These are phyloP conservation scores for Orthosia gracilis DNA, from an alignment of 2,888 invertebrate species.

Conservation along the genomic window DNA sequence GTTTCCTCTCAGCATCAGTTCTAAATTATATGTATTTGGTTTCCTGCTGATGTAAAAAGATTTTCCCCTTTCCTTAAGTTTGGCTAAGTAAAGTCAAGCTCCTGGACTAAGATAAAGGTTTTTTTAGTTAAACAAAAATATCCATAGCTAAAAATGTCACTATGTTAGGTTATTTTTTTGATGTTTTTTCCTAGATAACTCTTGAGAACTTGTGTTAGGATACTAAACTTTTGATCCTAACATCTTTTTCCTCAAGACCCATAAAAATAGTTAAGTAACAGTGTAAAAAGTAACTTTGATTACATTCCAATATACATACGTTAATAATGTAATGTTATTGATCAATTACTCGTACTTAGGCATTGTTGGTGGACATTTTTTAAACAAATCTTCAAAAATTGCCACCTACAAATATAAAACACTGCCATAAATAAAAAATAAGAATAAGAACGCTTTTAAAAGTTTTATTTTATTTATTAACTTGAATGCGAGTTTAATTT, in stretches of 20 bases:
- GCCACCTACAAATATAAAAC: slow-evolving; percentile 75
- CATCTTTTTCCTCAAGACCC: slow-evolving; percentile 31
- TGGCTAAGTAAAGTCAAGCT: background rate
- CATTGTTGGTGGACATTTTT: slow-evolving; percentile 81
- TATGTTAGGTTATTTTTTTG: slow-evolving; percentile 30
- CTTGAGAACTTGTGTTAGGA: slow-evolving; percentile 30
- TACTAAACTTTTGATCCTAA: background rate
- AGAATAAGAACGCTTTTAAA: slow-evolving; percentile 63
- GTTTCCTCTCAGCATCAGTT: background rate
- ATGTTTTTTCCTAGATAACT: slow-evolving; percentile 29
- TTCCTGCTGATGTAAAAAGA: background rate
- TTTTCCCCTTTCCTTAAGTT: background rate
- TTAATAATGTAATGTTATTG: slow-evolving; percentile 67
- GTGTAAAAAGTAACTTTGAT: slow-evolving; percentile 67
- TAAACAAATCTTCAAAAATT: slow-evolving; percentile 70
- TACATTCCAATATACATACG: slow-evolving; percentile 68
- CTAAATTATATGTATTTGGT: background rate
- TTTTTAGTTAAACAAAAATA: background rate
- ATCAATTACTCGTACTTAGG: slow-evolving; percentile 89
- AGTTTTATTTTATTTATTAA: slow-evolving; percentile 63
- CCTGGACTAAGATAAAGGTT: too few relatives aligned
- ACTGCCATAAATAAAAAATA: slow-evolving; percentile 82
- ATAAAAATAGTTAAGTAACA: slow-evolving; percentile 53
- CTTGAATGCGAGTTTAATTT: slow-evolving; percentile 57
- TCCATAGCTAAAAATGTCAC: slow-evolving; percentile 19